Evolutionary conservation across 2,113 vertebrate genomes (phyloP).

Genomic region (Crotophaga sulcirostris): DNA sequence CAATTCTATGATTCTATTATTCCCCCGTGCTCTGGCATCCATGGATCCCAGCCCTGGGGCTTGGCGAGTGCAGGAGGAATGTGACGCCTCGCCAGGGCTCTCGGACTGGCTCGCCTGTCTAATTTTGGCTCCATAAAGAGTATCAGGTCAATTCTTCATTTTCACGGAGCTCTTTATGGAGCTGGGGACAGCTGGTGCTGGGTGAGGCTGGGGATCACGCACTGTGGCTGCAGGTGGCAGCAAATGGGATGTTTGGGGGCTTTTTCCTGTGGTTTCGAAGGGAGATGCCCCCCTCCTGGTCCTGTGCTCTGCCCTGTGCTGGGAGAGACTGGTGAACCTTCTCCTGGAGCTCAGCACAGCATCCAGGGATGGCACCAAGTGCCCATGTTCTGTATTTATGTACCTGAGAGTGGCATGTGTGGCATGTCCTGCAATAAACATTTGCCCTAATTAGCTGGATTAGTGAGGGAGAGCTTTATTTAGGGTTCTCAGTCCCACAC

Average conservation of each 20-base stretch:
- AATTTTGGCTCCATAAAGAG: neutral
- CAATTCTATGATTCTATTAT: too few species aligned
- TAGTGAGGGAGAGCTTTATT: conserved; percentile 41
- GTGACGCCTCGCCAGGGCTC: accelerated
- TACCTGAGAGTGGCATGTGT: neutral
- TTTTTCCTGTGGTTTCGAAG: neutral
- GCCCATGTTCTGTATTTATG: neutral
- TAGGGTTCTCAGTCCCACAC: neutral
- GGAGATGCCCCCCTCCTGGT: neutral
- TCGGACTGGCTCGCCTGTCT: neutral
- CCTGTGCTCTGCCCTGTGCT: accelerated
- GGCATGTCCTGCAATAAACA: conserved; percentile 11
- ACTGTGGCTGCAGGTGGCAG: accelerated
- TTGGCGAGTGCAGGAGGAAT: accelerated
- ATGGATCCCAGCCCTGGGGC: neutral
- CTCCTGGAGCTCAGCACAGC: neutral
- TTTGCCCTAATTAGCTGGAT: conserved; percentile 26
- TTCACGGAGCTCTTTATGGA: neutral
- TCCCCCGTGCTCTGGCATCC: neutral
- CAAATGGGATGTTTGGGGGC: too few species aligned
- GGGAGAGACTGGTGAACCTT: neutral
- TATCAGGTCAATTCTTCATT: neutral
- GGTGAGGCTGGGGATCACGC: neutral
- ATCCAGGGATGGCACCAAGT: neutral
- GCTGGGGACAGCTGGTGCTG: neutral